Evolutionary conservation across 92 coral and sea anemone genomes (phyloP), one percentile per base, ranked within the genome.

Genomic region (Blastomussa wellsi): DNA sequence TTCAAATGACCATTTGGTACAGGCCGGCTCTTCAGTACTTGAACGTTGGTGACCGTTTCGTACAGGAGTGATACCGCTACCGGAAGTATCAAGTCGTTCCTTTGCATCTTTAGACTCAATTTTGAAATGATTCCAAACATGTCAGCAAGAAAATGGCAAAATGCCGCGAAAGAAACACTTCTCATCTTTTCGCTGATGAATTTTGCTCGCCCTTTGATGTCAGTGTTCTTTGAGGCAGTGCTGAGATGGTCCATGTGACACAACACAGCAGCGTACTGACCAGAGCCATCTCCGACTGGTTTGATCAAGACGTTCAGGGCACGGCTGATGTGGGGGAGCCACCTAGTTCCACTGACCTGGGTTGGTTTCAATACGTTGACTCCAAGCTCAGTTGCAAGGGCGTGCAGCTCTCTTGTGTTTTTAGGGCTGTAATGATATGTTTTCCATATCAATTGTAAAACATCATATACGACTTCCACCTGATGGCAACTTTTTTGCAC

Each of bases 371-470:
- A 51, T 32, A 81, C 87, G 66, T 81, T 79, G 11, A 87, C 70
- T 22, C 87, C 90, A 29, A 87, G 87, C 72, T 87, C 87, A 70
- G 32, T 81, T 35, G 70, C 87, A 31, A 74, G 33, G 57, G 42
- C 59, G 29, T 87, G 71, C 10, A 87, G 78, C 78, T 87, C 11
- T 44, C 90, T 5, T 82, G 65, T 37, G 28, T 86, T 87, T 37
- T 81, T 87, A 4, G 90, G 82, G 55, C 90, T 87, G 17, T 31
- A 87, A 52, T 87, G 87, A 49, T 87, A 81, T 1, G 90, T 87
- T 52, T 81, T 87, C 82, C 86, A 87, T 36, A 87, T 78, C 13
- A 87, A 64, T 62, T 81, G 85, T 16, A 86, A 48, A 32, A 81
- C 75, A 19, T 87, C 86, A 77, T 87, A 81, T 52, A 81, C 57